Evolutionary conservation across 2,888 invertebrate species (phyloP).

Genomic region (Psylliodes chrysocephalus): DNA sequence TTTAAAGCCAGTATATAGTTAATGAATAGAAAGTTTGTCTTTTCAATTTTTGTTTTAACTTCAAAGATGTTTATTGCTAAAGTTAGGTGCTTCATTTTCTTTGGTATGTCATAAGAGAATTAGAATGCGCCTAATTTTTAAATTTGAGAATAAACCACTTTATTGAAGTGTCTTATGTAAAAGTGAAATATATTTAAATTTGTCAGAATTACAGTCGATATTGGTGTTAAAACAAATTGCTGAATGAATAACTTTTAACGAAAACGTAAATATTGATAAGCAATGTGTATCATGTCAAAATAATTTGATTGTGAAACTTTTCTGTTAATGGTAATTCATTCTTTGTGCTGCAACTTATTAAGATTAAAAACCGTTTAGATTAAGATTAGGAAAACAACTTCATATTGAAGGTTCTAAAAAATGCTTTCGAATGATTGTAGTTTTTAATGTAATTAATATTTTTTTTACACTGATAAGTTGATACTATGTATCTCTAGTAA

Average conservation of each 20-base stretch:
- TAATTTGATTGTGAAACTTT: background rate
- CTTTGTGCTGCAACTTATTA: background rate
- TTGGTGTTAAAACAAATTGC: background rate
- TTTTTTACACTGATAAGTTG: constrained; percentile 57
- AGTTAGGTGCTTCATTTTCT: constrained; percentile 19
- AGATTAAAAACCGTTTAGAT: constrained; percentile 29
- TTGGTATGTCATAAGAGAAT: constrained; percentile 16
- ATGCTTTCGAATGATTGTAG: constrained; percentile 46
- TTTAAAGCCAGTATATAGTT: constrained; percentile 13
- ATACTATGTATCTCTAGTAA: constrained; percentile 67
- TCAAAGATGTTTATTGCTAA: background rate
- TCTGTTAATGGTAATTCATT: constrained; percentile 2
- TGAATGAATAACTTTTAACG: background rate
- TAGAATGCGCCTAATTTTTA: background rate
- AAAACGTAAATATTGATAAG: background rate
- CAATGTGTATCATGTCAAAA: background rate
- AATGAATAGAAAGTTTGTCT: background rate
- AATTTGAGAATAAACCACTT: background rate
- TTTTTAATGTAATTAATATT: constrained; percentile 45
- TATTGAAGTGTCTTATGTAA: background rate
- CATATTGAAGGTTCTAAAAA: constrained; percentile 58
- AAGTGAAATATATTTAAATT: background rate
- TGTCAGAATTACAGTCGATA: too few species aligned
- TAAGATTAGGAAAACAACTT: constrained; percentile 51
- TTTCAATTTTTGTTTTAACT: constrained; percentile 1